A percentile compares a stretch with the other conserved stretches of the same genome.
These are phyloP conservation scores for Branchinecta sandiegonensis DNA, from an alignment of 2,888 invertebrate genomes.

Conservation along the genomic window DNA sequence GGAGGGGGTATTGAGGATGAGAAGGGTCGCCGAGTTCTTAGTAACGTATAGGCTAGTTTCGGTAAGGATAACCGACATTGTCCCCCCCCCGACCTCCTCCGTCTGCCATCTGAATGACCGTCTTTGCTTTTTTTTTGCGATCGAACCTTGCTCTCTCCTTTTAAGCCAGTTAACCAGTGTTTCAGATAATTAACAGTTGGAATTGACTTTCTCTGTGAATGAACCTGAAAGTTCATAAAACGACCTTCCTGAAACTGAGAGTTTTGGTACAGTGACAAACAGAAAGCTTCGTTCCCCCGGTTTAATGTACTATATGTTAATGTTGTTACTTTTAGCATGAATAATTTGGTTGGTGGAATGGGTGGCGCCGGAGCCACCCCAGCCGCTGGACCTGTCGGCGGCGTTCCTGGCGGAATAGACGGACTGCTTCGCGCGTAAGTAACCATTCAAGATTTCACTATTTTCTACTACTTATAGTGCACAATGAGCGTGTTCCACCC, in stretches of 20 bases:
- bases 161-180: no score
- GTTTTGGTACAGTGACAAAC: neutral
- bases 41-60: no score
- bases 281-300: no score
- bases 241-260: neutral
- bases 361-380: slow-evolving; percentile 21
- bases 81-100: no score
- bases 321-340: slow-evolving; percentile 36
- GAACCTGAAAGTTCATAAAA: neutral
- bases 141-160: no score
- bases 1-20: no score
- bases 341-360: slow-evolving; percentile 42
- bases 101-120: no score
- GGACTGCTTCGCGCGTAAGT: slow-evolving; percentile 42
- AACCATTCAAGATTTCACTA: neutral
- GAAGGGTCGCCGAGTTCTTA: no score
- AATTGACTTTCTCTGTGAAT: neutral
- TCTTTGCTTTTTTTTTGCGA: no score
- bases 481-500: no score
- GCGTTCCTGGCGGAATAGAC: slow-evolving; percentile 35
- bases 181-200: no score
- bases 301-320: neutral
- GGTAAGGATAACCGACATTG: no score
- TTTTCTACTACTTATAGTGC: neutral
- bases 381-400: slow-evolving; percentile 25